These are phyloP conservation scores for Phlogophora meticulosa DNA, from an alignment of 2,888 invertebrate species.

Conservation along the genomic window DNA sequence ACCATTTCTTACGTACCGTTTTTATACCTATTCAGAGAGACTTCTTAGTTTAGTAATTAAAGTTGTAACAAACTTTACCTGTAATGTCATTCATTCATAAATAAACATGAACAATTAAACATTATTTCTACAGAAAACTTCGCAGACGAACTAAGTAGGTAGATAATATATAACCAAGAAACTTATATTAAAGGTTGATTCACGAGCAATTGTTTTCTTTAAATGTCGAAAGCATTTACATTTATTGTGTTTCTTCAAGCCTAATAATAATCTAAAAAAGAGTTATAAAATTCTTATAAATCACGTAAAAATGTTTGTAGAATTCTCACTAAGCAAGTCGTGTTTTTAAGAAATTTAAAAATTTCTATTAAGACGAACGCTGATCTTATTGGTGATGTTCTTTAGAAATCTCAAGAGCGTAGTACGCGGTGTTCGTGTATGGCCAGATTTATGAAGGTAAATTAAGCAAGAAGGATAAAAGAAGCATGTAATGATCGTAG, in stretches of 20 bases:
- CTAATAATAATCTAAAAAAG: conserved; percentile 13
- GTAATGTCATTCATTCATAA: conserved; percentile 7
- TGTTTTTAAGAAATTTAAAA: neutral
- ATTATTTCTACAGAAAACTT: conserved; percentile 22
- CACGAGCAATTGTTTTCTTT: too few relatives aligned
- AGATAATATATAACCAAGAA: neutral
- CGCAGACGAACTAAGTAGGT: conserved; percentile 28
- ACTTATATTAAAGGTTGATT: neutral
- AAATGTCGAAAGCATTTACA: neutral
- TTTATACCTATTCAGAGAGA: neutral
- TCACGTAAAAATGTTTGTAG: neutral
- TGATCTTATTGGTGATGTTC: too few relatives aligned
- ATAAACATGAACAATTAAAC: conserved; percentile 21
- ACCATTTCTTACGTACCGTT: neutral
- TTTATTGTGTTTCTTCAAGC: conserved; percentile 9
- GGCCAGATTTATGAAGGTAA: too few relatives aligned
- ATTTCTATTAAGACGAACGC: too few relatives aligned
- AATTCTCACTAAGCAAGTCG: neutral
- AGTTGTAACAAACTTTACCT: conserved; percentile 7
- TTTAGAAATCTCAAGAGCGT: too few relatives aligned
- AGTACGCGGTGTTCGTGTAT: too few relatives aligned
- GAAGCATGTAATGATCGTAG: too few relatives aligned
- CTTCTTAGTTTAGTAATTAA: neutral
- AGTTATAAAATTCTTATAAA: neutral
- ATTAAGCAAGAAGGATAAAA: too few relatives aligned